A percentile compares a stretch with the other conserved stretches of the same genome.
Evolutionary conservation across 1,140 invertebrate genomes (phyloP).

Genomic region (Aphis gossypii): DNA sequence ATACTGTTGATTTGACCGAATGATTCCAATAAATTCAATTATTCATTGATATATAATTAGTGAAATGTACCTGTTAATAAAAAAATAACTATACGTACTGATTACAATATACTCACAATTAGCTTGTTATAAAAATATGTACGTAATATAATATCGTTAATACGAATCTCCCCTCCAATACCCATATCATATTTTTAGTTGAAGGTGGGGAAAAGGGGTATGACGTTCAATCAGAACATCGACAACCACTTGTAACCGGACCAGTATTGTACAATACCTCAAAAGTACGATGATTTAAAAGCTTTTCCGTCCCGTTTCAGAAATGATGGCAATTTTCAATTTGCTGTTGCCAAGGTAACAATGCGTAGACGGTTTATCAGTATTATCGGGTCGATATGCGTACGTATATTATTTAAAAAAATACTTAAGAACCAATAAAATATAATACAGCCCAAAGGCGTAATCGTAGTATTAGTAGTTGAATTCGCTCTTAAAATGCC

Average conservation of each 20-base stretch:
- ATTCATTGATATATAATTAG: neutral
- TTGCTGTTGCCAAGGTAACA: constrained; percentile 50
- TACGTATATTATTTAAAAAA: neutral
- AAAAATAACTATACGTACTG: neutral
- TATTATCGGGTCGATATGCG: constrained; percentile 36
- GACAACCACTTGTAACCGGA: constrained; percentile 40
- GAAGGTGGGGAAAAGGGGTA: neutral
- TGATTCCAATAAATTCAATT: neutral
- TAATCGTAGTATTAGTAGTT: neutral
- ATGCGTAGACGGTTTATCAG: constrained; percentile 55
- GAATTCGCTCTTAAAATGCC: neutral
- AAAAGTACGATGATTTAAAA: constrained; percentile 49
- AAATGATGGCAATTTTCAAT: constrained; percentile 57
- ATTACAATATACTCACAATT: neutral
- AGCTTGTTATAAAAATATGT: neutral
- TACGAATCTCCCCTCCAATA: neutral
- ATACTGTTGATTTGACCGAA: neutral
- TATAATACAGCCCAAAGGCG: neutral
- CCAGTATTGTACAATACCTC: constrained; percentile 27
- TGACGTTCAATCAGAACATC: neutral
- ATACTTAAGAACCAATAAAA: constrained; percentile 5
- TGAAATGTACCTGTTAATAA: neutral
- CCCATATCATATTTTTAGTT: neutral
- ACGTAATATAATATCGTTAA: neutral
- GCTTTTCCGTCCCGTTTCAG: constrained; percentile 48